A percentile compares a stretch with the other conserved stretches of the same genome.
phyloP scores from a whole-genome alignment of 2,113 vertebrate species.

The Onychorhynchus coronatus region DNA sequence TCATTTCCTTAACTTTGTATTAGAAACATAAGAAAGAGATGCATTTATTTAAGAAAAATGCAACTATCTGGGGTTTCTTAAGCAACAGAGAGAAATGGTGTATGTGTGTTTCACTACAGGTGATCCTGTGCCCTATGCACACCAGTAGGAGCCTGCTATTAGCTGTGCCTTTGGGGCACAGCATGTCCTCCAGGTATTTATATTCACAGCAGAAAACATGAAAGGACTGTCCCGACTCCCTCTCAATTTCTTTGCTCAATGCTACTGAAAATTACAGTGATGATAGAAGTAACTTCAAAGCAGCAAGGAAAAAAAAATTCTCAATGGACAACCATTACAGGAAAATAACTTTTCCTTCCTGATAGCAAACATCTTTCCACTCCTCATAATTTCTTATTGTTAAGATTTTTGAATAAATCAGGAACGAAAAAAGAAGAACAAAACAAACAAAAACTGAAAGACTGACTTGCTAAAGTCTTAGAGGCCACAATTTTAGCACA shows the following conservation, averaged over 20 bases:
- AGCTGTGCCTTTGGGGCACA: background rate
- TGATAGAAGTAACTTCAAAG: constrained; percentile 59
- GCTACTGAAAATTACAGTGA: constrained; percentile 45
- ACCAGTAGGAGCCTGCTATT: background rate
- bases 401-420: background rate
- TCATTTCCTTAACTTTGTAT: background rate
- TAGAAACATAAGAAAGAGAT: background rate
- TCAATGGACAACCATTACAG: background rate
- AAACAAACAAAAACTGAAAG: background rate
- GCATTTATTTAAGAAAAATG: background rate
- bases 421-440: rapidly evolving
- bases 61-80: background rate
- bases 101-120: rapidly evolving
- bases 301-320: background rate
- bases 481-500: background rate
- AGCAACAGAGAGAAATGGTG: background rate
- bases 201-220: constrained; percentile 12
- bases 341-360: background rate
- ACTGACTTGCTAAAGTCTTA: background rate
- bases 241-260: background rate
- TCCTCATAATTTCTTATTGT: background rate
- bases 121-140: background rate
- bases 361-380: background rate
- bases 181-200: background rate
- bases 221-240: background rate